Base-by-base conservation (phyloP, 23 tunicate genomes). In the Trididemnum clinides region DNA sequence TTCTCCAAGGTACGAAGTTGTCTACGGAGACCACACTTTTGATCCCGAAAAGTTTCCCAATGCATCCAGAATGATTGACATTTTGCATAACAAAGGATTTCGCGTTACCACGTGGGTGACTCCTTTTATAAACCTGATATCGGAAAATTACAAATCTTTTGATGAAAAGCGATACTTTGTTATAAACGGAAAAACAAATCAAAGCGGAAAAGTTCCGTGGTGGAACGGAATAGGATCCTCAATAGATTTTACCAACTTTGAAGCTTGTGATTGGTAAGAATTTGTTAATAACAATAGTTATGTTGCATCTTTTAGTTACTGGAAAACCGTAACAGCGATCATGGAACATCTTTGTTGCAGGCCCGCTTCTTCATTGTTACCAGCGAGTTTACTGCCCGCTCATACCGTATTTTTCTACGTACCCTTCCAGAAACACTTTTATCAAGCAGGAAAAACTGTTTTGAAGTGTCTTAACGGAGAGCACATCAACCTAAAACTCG, bases 21-120 rank as follows among this genome's bases (percentile, higher is more conserved):
- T 10, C 23, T 90, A 90, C 49, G 95, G 95, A 1, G 98, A 93
- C 71, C 77, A 77, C 84, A 90, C 98, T 38, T 93, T 93, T 71
- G 98, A 93, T 38, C 78, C 86, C 20, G 31, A 29, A 28, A 93
- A 89, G 62, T 93, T 93, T 74, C 94, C 98, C 0, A 70, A 89
- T 54, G 89, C 93, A 5, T 32, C 66, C 1, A 66, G 51, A 57
- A 85, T 93, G 90, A 85, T 89, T 39, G 50, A 51, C n/a, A 66
- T 49, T 32, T 62, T 93, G 33, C 98, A 93, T 66, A 82, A 89
- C 0, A 34, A 18, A 18, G 94, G 94, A 21, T 84, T 85, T 29
- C 62, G 91, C 3, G 95, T 93, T 25, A 93, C 98, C 57, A 72
- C 88, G 19, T 93, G 98, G 98, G 95, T 93, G 1, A 93, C 98